Conservation (phyloP, 1,140 invertebrate species). For the Danaus plexippus region DNA sequence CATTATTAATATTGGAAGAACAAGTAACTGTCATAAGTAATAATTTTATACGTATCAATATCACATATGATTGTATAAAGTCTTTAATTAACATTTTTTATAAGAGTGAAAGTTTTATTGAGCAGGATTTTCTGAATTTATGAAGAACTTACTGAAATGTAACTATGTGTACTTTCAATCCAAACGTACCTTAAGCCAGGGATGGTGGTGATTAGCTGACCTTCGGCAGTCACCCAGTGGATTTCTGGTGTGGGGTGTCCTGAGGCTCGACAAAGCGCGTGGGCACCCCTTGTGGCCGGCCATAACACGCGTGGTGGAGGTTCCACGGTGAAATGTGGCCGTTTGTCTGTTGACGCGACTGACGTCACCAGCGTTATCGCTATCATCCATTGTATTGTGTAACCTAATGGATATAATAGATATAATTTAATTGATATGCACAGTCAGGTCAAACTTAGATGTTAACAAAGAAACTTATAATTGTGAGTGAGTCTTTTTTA, state of each 20-base stretch:
- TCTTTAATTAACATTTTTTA: too few relatives aligned
- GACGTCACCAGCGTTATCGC: slow-evolving; percentile 31
- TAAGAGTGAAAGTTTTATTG: too few relatives aligned
- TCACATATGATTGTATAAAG: too few relatives aligned
- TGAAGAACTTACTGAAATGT: too few relatives aligned
- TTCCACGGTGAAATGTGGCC: slow-evolving; percentile 51
- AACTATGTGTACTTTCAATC: too few relatives aligned
- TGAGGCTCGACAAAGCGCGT: slow-evolving; percentile 46
- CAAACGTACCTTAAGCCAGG: slow-evolving; percentile 49
- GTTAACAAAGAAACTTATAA: too few relatives aligned
- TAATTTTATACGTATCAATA: too few relatives aligned
- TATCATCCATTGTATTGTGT: slow-evolving; percentile 39
- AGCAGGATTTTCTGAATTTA: too few relatives aligned
- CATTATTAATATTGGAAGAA: too few relatives aligned
- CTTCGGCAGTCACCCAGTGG: slow-evolving; percentile 59
- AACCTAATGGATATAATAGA: slow-evolving; percentile 22
- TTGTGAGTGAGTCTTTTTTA: too few relatives aligned
- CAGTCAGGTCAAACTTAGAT: too few relatives aligned
- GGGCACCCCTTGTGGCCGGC: slow-evolving; percentile 52
- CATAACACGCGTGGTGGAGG: slow-evolving; percentile 55
- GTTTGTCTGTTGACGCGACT: slow-evolving; percentile 47
- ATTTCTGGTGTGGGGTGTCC: slow-evolving; percentile 58
- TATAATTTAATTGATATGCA: not conserved
- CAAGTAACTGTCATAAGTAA: too few relatives aligned
- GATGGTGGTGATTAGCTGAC: slow-evolving; percentile 56